Base-by-base conservation (phyloP, 2,888 invertebrate species). In the Oligia strigilis region DNA sequence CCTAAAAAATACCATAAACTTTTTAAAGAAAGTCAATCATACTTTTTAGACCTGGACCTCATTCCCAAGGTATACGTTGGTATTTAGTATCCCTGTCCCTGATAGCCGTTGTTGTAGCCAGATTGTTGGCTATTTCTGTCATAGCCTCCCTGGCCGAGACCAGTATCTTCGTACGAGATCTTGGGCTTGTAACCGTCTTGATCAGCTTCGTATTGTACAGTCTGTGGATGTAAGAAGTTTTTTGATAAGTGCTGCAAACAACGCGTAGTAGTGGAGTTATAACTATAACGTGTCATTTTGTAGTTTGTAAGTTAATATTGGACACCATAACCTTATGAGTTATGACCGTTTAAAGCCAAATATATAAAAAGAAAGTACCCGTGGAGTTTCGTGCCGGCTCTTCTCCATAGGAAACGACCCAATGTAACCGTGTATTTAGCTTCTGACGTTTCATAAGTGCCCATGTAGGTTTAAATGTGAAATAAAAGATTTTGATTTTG, bases 151-250 rank as follows among this genome's bases (percentile, higher is more conserved):
- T 83, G 82, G 14, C 92, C 91, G 6, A 94, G 93, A 67, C 96
- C 97, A 52, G 96, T 97, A 90, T 98, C 97, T 92, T 98, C 98
- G 92, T 98, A 98, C 1, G 97, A 97, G 81, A 98, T 98, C 88
- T 97, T 97, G 29, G 98, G 98, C 85, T 97, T 97, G 95, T 97
- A 98, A 1, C 98, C 98, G 69, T 97, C 96, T 91, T 97, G 96
- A 89, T 98, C 98, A 11, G 98, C 98, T 90, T 98, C 98, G 93
- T 98, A 98, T 87, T 97, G 97, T 0, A 98, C 98, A 65, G 98
- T 98, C 97, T 98, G 96, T 23, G 91, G 91, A 80, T 66, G 78
- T 46, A 46, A 19, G n/a, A 65, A 46, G 6, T 8, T 62, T 19
- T 29, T 29, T 2, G 29, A n/a, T 46, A 8, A 46, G n/a, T 43